A percentile compares a stretch with the other conserved stretches of the same genome.
phyloP scores from a whole-genome alignment of 2,113 vertebrate species.

The Nematolebias whitei region DNA sequence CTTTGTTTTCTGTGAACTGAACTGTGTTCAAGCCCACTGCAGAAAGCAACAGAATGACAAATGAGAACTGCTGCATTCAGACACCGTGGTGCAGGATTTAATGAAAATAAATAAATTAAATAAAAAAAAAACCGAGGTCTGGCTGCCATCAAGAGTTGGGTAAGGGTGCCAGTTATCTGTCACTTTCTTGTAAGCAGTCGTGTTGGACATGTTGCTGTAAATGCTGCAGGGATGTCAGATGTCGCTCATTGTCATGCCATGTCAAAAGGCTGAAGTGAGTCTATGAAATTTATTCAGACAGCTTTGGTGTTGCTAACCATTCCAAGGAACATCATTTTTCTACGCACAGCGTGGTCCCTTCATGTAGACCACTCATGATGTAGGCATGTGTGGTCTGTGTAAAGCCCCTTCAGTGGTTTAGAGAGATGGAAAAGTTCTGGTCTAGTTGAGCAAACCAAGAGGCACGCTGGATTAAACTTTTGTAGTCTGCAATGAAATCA shows the following conservation, averaged over 20 bases:
- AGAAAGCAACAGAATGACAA: slow-evolving; percentile 9
- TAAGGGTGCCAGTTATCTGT: slow-evolving; percentile 30
- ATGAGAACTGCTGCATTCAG: slow-evolving; percentile 18
- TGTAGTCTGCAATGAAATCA: not conserved
- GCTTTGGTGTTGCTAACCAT: slow-evolving; percentile 65
- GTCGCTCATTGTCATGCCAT: slow-evolving; percentile 53
- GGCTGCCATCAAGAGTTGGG: slow-evolving; percentile 6
- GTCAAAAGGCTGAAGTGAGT: slow-evolving; percentile 55
- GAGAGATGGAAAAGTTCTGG: slow-evolving; percentile 25
- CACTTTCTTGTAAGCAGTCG: slow-evolving; percentile 42
- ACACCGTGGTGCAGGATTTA: slow-evolving; percentile 3
- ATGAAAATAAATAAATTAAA: slow-evolving; percentile 18
- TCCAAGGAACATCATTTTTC: slow-evolving; percentile 61
- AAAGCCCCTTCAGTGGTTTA: slow-evolving; percentile 39
- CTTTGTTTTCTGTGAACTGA: slow-evolving; percentile 13
- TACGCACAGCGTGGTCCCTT: slow-evolving; percentile 39
- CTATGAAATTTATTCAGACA: slow-evolving; percentile 69
- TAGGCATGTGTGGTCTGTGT: slow-evolving; percentile 32
- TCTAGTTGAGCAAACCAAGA: slow-evolving; percentile 13
- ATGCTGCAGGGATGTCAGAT: slow-evolving; percentile 63
- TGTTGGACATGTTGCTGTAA: slow-evolving; percentile 53
- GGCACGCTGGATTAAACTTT: slow-evolving; percentile 9
- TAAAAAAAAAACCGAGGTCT: too few relatives aligned
- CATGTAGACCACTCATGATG: not conserved
- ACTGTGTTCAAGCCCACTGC: slow-evolving; percentile 22